Evolutionary conservation across 1,140 invertebrate species (phyloP).

Genomic region (Drosophila micromelanica): DNA sequence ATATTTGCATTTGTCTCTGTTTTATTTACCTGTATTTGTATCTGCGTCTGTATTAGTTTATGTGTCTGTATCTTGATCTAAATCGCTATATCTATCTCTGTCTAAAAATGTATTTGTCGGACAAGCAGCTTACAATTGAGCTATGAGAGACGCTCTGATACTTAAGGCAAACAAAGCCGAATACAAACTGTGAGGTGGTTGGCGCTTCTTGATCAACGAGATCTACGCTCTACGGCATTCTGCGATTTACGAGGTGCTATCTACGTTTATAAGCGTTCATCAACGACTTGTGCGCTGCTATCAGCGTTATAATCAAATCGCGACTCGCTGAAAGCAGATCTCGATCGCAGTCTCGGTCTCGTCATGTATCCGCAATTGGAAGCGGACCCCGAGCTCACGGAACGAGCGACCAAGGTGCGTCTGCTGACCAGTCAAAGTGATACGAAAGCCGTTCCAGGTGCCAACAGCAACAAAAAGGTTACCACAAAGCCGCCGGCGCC

Average conservation of each 20-base stretch:
- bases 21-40: not conserved
- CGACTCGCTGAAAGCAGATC: slow-evolving; percentile 47
- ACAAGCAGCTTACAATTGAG: slow-evolving; percentile 31
- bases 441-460: not conserved
- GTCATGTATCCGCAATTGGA: slow-evolving; percentile 69
- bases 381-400: slow-evolving; percentile 47
- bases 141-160: slow-evolving; percentile 55
- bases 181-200: slow-evolving; percentile 6
- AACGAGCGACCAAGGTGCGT: slow-evolving; percentile 53
- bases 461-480: slow-evolving; percentile 5
- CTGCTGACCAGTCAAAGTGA: slow-evolving; percentile 20
- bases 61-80: not conserved
- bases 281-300: slow-evolving; percentile 32
- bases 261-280: slow-evolving; percentile 46
- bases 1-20: slow-evolving; percentile 2
- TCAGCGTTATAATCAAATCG: slow-evolving; percentile 54
- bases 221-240: not conserved
- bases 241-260: slow-evolving; percentile 23
- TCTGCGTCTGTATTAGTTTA: not conserved
- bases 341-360: not conserved
- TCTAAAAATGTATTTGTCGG: not conserved
- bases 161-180: slow-evolving; percentile 53
- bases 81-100: slow-evolving; percentile 1
- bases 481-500: slow-evolving; percentile 23
- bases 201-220: slow-evolving; percentile 6